Conservation (phyloP, 2,888 invertebrate species). For the Parelbella ahira region DNA sequence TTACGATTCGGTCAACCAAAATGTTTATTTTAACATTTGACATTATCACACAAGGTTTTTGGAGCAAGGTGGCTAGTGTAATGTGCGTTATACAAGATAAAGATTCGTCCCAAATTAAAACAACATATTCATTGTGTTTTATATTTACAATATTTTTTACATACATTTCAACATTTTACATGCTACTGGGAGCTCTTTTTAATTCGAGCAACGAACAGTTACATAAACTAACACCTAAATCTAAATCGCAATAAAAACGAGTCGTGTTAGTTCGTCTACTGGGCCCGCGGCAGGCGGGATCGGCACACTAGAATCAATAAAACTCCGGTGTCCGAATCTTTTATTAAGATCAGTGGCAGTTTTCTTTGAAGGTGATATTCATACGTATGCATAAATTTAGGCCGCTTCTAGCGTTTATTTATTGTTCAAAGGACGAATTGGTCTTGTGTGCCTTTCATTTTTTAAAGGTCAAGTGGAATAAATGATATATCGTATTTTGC, state of each 20-base stretch:
- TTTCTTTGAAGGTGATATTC: constrained; percentile 56
- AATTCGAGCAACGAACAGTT: constrained; percentile 80
- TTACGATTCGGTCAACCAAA: too few relatives aligned
- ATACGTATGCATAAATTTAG: constrained; percentile 61
- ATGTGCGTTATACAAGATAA: too few relatives aligned
- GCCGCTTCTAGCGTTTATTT: constrained; percentile 66
- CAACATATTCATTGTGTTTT: constrained; percentile 67
- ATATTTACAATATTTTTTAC: constrained; percentile 77
- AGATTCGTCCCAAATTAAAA: too few relatives aligned
- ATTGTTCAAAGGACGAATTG: constrained; percentile 71
- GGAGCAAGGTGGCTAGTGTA: too few relatives aligned
- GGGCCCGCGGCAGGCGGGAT: constrained; percentile 58
- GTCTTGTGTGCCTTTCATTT: constrained; percentile 57
- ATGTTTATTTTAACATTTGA: too few relatives aligned
- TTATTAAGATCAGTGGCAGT: constrained; percentile 64
- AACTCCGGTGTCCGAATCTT: constrained; percentile 62
- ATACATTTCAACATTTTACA: constrained; percentile 80
- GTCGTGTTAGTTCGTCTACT: constrained; percentile 70
- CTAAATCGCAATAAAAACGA: constrained; percentile 78
- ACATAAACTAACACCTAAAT: constrained; percentile 79
- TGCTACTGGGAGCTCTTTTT: constrained; percentile 80
- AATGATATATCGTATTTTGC: constrained; percentile 54
- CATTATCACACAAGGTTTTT: too few relatives aligned
- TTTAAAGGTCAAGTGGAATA: constrained; percentile 36
- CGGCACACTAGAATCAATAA: constrained; percentile 76